Conservation (phyloP, 2,797 vertebrate genomes). For the Phrynocephalus vlangalii region DNA sequence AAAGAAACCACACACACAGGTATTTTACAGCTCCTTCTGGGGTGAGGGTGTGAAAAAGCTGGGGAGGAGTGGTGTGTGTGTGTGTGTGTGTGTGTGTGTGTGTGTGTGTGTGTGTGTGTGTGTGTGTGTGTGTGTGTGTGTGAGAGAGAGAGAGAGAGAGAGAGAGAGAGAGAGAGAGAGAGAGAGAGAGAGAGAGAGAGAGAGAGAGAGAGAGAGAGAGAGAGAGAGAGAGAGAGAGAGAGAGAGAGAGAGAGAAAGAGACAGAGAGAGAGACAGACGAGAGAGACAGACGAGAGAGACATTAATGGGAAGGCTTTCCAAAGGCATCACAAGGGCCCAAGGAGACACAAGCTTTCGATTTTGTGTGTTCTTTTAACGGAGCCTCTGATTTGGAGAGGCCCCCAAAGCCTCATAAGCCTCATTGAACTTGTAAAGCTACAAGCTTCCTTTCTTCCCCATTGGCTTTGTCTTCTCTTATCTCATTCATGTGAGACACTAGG, state of each 20-base stretch:
- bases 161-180: too few relatives aligned
- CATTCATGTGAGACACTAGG: slow-evolving; percentile 73
- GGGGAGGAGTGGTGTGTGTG: not conserved
- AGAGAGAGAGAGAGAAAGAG: too few relatives aligned
- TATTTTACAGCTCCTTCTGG: slow-evolving; percentile 26
- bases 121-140: too few relatives aligned
- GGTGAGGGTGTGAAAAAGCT: not conserved
- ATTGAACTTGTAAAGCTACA: slow-evolving; percentile 80
- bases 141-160: too few relatives aligned
- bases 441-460: slow-evolving; percentile 71
- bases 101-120: too few relatives aligned
- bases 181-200: too few relatives aligned
- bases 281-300: slow-evolving; percentile 70
- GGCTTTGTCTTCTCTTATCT: slow-evolving; percentile 75
- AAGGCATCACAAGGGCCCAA: slow-evolving; percentile 70
- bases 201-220: too few relatives aligned
- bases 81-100: not conserved
- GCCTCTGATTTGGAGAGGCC: slow-evolving; percentile 76
- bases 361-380: slow-evolving; percentile 78
- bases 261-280: too few relatives aligned
- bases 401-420: slow-evolving; percentile 78
- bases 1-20: fast-evolving
- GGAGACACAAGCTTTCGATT: slow-evolving; percentile 78
- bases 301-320: slow-evolving; percentile 63
- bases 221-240: slow-evolving; percentile 67